Percentiles rank a stretch among this genome's conserved stretches.
These are phyloP conservation scores for Tetraneura akinire DNA, from an alignment of 1,140 invertebrate genomes.

Conservation along the genomic window DNA sequence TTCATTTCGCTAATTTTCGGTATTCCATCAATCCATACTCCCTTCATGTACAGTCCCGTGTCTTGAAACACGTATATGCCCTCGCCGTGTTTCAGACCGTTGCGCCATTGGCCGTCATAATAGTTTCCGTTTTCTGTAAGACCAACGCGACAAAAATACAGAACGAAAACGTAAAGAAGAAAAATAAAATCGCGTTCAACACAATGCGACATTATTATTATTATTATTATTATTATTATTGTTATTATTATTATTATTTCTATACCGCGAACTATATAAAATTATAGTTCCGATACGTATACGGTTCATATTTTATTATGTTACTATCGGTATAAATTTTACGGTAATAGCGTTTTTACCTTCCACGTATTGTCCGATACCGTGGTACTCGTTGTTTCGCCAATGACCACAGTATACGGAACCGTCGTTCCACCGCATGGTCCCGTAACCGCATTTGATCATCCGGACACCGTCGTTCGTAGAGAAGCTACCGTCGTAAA, in stretches of 20 bases:
- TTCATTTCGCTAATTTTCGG: background rate
- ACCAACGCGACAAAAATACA: too few relatives aligned
- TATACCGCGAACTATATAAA: too few relatives aligned
- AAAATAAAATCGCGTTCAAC: too few relatives aligned
- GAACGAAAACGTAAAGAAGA: too few relatives aligned
- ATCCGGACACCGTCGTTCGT: background rate
- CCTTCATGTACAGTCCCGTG: background rate
- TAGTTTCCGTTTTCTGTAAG: constrained; percentile 13
- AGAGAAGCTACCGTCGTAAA: constrained; percentile 19
- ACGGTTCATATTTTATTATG: too few relatives aligned
- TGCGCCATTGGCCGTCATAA: constrained; percentile 18
- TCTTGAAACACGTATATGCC: background rate
- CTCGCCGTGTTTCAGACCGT: constrained; percentile 6
- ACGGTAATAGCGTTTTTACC: background rate
- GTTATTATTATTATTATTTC: too few relatives aligned
- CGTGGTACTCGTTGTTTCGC: background rate
- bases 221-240: too few relatives aligned
- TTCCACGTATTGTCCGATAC: background rate
- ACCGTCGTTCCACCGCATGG: constrained; percentile 31
- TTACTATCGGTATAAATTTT: too few relatives aligned
- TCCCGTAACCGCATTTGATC: constrained; percentile 30
- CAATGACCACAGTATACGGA: constrained; percentile 18
- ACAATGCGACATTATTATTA: too few relatives aligned
- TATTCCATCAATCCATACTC: background rate
- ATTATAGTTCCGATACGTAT: too few relatives aligned